These are phyloP conservation scores for Leptonema lineaticorne DNA, from an alignment of 1,140 invertebrate genomes.

Conservation along the genomic window DNA sequence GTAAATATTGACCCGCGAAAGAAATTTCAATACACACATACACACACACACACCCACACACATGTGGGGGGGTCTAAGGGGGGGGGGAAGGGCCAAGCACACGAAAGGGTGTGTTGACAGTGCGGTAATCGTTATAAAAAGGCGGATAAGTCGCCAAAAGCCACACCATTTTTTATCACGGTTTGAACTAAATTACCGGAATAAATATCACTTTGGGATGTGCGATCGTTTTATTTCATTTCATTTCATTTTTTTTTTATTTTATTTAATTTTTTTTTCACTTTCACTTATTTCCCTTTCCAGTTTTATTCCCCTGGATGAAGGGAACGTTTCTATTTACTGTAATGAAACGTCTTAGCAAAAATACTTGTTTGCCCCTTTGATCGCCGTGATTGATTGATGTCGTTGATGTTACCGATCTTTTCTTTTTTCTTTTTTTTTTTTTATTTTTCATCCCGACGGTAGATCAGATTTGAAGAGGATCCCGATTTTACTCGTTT, in stretches of 20 bases:
- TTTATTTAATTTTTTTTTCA: slow-evolving; percentile 12
- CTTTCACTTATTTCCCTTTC: no score
- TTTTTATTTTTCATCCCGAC: no score
- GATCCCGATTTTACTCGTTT: slow-evolving; percentile 22
- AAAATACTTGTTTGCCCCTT: slow-evolving; percentile 23
- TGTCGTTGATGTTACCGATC: slow-evolving; percentile 20
- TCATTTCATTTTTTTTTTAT: neutral
- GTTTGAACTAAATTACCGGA: slow-evolving; percentile 12
- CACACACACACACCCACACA: no score
- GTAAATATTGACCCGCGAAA: no score
- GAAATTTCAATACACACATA: no score
- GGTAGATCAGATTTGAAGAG: slow-evolving; percentile 25
- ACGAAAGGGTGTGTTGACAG: neutral
- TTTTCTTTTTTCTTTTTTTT: no score
- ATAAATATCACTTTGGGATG: slow-evolving; percentile 31
- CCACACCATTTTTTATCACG: slow-evolving; percentile 9
- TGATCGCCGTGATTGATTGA: slow-evolving; percentile 27
- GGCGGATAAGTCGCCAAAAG: slow-evolving; percentile 17
- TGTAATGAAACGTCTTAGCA: slow-evolving; percentile 21
- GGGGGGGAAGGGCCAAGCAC: no score
- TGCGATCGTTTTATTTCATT: neutral
- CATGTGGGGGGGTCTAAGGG: no score
- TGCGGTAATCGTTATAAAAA: slow-evolving; percentile 31
- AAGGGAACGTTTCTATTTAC: slow-evolving; percentile 20
- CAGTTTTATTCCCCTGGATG: no score